Evolutionary conservation across 1,140 invertebrate species (phyloP).

Genomic region (Batillaria attramentaria): DNA sequence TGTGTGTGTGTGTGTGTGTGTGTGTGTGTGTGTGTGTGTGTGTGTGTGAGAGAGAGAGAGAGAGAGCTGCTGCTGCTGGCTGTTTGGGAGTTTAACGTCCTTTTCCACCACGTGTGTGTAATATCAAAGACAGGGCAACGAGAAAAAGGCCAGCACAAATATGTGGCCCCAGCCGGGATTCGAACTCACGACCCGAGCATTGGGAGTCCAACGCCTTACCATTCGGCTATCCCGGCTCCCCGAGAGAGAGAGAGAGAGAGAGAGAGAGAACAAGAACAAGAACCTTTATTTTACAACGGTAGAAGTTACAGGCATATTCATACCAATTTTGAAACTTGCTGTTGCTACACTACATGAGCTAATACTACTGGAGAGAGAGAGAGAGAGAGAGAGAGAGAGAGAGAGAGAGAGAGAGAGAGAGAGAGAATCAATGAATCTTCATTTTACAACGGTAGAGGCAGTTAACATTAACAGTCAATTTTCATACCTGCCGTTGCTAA

Average conservation of each 20-base stretch:
- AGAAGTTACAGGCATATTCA: neutral
- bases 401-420: neutral
- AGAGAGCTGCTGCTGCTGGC: no score
- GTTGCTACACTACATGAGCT: neutral
- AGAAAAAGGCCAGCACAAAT: no score
- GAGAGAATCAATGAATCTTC: neutral
- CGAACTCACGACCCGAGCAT: no score
- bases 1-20: no score
- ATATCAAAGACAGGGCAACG: no score
- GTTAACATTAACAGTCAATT: neutral
- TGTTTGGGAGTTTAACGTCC: no score
- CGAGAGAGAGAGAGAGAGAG: neutral
- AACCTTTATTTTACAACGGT: neutral
- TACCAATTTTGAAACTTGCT: neutral
- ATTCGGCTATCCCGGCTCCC: neutral
- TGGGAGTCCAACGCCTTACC: neutral
- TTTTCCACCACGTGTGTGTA: no score
- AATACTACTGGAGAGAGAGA: neutral
- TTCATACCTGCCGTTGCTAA: neutral
- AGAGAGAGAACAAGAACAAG: no score
- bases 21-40: no score
- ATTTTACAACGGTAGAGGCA: neutral
- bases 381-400: neutral
- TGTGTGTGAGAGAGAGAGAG: no score
- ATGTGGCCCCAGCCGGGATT: no score